Percentiles rank a stretch among this genome's conserved stretches.
These are phyloP conservation scores for Bryconaethiops microstoma DNA, from an alignment of 2,797 vertebrate species.

Conservation along the genomic window DNA sequence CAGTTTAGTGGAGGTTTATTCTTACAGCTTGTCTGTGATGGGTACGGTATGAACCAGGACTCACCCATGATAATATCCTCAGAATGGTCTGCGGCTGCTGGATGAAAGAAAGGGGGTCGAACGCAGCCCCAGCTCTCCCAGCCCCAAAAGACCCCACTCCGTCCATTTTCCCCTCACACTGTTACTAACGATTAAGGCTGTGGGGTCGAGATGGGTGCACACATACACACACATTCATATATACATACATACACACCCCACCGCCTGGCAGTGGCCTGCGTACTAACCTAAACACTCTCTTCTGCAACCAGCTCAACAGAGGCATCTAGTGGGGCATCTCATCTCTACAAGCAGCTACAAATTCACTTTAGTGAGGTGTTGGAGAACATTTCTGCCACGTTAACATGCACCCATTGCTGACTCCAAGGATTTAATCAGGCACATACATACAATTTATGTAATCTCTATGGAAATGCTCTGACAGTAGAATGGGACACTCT, in stretches of 20 bases:
- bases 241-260: constrained; percentile 46
- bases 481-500: no score
- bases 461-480: no score
- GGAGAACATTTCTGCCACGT: no score
- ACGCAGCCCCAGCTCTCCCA: constrained; percentile 83
- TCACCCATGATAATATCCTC: constrained; percentile 89
- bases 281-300: constrained; percentile 22
- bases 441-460: no score
- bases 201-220: constrained; percentile 56
- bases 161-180: constrained; percentile 83
- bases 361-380: background rate
- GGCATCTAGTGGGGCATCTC: constrained; percentile 40
- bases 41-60: constrained; percentile 53
- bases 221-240: constrained; percentile 3
- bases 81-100: constrained; percentile 93
- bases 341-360: background rate
- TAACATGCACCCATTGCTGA: no score
- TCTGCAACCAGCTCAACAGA: constrained; percentile 44
- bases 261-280: constrained; percentile 43
- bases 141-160: constrained; percentile 94
- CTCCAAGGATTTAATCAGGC: no score
- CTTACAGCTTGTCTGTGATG: background rate
- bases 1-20: background rate
- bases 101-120: constrained; percentile 88
- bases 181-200: constrained; percentile 59